Evolutionary conservation across 2,888 invertebrate genomes (phyloP).

Genomic region (Therioaphis trifolii): DNA sequence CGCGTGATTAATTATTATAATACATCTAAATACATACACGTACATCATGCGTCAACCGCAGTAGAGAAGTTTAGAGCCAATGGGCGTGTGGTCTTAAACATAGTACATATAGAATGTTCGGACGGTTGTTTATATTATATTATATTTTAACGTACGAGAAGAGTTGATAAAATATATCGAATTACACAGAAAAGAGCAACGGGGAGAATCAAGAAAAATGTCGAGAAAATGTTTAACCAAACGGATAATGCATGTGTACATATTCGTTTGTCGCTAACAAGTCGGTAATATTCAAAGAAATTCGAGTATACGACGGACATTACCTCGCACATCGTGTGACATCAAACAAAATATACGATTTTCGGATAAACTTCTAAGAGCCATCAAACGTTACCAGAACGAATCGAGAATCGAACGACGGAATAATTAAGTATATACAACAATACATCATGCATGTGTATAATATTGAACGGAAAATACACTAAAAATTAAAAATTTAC

Average conservation of each 20-base stretch:
- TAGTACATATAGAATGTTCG: not conserved
- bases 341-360: not conserved
- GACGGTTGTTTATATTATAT: not conserved
- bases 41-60: not conserved
- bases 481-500: too few species aligned
- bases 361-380: too few species aligned
- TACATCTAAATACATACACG: not conserved
- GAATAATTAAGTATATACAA: too few species aligned
- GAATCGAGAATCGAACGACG: too few species aligned
- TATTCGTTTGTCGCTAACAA: not conserved
- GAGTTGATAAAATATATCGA: not conserved
- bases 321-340: not conserved
- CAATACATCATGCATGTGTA: too few species aligned
- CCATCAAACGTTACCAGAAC: too few species aligned
- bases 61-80: not conserved
- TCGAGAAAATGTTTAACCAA: constrained; percentile 30
- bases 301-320: not conserved
- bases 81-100: not conserved
- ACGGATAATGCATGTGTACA: not conserved
- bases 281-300: constrained; percentile 10
- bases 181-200: constrained; percentile 1
- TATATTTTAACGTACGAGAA: not conserved
- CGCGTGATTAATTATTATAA: too few species aligned
- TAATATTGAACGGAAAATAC: too few species aligned
- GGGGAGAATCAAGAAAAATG: not conserved